These are phyloP conservation scores for Taeniopygia guttata DNA, from an alignment of 2,797 vertebrate species.

Conservation along the genomic window DNA sequence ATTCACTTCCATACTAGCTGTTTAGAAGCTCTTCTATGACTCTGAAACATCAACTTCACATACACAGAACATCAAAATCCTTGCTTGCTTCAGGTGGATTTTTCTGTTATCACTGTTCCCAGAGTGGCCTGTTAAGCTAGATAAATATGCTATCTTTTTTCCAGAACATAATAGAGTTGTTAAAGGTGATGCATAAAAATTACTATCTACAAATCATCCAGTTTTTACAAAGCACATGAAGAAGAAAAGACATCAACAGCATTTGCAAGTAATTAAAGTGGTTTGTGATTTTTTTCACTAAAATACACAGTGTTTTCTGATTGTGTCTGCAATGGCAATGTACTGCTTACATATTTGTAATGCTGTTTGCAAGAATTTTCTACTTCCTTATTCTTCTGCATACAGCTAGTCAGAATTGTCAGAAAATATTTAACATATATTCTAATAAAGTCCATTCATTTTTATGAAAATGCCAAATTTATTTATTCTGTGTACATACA, in stretches of 20 bases:
- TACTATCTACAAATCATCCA: not conserved
- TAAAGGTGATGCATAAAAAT: not conserved
- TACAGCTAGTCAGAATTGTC: not conserved
- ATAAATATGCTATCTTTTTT: conserved; percentile 9
- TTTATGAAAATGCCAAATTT: not conserved
- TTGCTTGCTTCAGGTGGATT: not conserved
- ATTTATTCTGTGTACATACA: not conserved
- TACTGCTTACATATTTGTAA: not conserved
- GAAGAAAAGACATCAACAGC: not conserved
- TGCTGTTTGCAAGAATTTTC: not conserved
- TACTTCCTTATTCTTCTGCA: not conserved
- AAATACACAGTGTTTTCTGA: not conserved
- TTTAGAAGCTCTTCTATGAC: not conserved
- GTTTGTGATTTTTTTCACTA: not conserved
- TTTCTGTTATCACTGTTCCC: not conserved
- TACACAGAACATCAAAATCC: not conserved
- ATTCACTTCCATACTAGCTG: not conserved
- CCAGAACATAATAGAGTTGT: not conserved
- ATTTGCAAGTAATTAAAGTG: conserved; percentile 4
- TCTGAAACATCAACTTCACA: not conserved
- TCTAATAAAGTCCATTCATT: not conserved
- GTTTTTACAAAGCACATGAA: not conserved
- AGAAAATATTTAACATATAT: not conserved
- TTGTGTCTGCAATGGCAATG: not conserved
- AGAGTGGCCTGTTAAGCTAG: not conserved